A percentile compares a stretch with the other conserved stretches of the same genome.
These are phyloP conservation scores for Danio aesculapii DNA, from an alignment of 2,797 vertebrate species.

Conservation along the genomic window DNA sequence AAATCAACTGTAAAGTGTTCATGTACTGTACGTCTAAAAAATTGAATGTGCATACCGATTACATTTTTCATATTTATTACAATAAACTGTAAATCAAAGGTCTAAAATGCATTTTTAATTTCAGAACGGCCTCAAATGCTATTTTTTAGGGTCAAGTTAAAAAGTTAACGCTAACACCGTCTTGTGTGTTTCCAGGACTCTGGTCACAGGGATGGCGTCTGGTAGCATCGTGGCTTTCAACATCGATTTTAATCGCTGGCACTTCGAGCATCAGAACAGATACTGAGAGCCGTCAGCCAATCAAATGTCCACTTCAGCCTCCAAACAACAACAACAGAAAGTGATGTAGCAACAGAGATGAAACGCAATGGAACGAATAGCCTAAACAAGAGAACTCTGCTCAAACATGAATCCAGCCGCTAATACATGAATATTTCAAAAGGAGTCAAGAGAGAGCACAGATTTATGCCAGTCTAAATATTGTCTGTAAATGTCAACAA, in stretches of 20 bases:
- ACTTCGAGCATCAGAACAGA: conserved; percentile 97
- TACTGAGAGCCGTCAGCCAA: conserved; percentile 79
- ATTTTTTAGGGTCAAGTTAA: too few relatives aligned
- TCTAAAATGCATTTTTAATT: too few relatives aligned
- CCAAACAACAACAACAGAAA: background rate
- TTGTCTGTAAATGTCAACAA: background rate
- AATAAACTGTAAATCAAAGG: too few relatives aligned
- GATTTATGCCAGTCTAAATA: conserved; percentile 37
- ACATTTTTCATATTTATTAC: too few relatives aligned
- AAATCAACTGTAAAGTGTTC: too few relatives aligned
- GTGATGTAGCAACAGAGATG: background rate
- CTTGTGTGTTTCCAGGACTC: conserved; percentile 83
- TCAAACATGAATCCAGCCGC: too few relatives aligned
- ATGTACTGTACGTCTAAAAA: too few relatives aligned
- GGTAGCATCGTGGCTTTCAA: conserved; percentile 99
- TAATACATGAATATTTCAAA: background rate
- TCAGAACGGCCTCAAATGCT: too few relatives aligned
- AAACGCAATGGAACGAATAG: background rate
- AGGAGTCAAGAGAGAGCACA: conserved; percentile 26
- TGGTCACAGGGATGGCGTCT: conserved; percentile 98
- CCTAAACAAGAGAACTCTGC: background rate
- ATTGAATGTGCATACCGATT: too few relatives aligned
- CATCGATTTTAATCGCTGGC: conserved; percentile 99
- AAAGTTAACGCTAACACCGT: background rate
- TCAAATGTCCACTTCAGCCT: background rate